These are phyloP conservation scores for Suricata suricatta DNA, from an alignment of 2,113 vertebrate genomes.

Conservation along the genomic window DNA sequence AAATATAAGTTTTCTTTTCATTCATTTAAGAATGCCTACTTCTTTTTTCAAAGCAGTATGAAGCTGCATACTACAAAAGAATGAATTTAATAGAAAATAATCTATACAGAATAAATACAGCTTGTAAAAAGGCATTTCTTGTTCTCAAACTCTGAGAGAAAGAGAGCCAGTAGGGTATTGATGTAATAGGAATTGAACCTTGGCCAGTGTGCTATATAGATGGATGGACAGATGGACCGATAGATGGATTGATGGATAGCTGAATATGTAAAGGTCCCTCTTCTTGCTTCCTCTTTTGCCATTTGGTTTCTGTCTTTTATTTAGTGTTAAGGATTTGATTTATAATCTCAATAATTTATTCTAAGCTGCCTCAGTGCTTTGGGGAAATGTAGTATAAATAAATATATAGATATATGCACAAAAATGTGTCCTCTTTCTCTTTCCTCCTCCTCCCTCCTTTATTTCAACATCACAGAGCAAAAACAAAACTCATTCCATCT, in stretches of 20 bases:
- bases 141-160: background rate
- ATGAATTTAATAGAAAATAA: background rate
- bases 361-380: background rate
- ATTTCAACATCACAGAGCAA: background rate
- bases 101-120: background rate
- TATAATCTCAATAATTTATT: background rate
- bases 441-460: background rate
- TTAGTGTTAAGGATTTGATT: background rate
- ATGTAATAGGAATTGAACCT: background rate
- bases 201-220: background rate
- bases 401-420: background rate
- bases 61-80: background rate
- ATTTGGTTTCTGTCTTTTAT: constrained; percentile 15
- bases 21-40: background rate
- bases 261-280: background rate
- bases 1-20: background rate
- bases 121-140: background rate
- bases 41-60: constrained; percentile 24
- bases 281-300: background rate
- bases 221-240: background rate
- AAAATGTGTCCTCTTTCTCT: background rate
- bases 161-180: background rate
- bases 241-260: background rate
- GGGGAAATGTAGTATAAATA: background rate
- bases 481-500: background rate